Evolutionary conservation across 2,888 invertebrate genomes (phyloP).

Genomic region (Lordiphosa andalusiaca): DNA sequence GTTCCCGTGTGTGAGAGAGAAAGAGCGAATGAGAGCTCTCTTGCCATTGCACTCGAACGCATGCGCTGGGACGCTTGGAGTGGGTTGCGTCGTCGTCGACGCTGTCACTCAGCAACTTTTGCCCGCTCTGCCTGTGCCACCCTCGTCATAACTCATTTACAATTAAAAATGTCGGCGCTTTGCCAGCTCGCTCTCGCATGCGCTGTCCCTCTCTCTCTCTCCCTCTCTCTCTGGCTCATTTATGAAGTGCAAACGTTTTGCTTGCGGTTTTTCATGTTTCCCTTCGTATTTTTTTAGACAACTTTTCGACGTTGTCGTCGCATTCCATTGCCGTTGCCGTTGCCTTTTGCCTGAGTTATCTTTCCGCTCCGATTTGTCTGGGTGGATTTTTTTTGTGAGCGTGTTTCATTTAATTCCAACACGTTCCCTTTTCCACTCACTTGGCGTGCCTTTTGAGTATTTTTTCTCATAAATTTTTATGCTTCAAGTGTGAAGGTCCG

Average conservation of each 20-base stretch:
- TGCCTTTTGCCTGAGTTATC: slow-evolving; percentile 46
- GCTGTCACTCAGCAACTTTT: slow-evolving; percentile 52
- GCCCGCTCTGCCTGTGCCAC: slow-evolving; percentile 26
- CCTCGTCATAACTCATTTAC: slow-evolving; percentile 76
- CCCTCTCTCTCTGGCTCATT: slow-evolving; percentile 52
- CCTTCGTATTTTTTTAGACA: slow-evolving; percentile 43
- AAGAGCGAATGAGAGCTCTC: slow-evolving; percentile 39
- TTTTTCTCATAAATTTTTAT: slow-evolving; percentile 6
- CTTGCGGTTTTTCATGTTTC: slow-evolving; percentile 75
- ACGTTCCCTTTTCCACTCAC: slow-evolving; percentile 62
- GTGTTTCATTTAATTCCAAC: slow-evolving; percentile 74
- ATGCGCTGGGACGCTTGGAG: slow-evolving; percentile 42
- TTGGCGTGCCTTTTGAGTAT: slow-evolving; percentile 16
- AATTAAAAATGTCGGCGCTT: slow-evolving; percentile 80
- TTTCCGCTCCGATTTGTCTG: slow-evolving; percentile 21
- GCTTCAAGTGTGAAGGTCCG: no score
- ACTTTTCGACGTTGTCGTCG: slow-evolving; percentile 67
- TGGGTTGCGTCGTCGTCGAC: slow-evolving; percentile 31
- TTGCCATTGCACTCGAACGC: slow-evolving; percentile 60
- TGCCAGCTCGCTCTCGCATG: slow-evolving; percentile 27
- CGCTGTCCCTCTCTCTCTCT: slow-evolving; percentile 15
- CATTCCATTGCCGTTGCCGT: slow-evolving; percentile 52
- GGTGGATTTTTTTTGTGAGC: slow-evolving; percentile 21
- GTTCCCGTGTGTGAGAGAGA: slow-evolving; percentile 27
- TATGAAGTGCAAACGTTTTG: slow-evolving; percentile 79